Evolutionary conservation across 2,888 invertebrate genomes (phyloP), one percentile per base, ranked within the genome.

Genomic region (Drosophila anomalata): DNA sequence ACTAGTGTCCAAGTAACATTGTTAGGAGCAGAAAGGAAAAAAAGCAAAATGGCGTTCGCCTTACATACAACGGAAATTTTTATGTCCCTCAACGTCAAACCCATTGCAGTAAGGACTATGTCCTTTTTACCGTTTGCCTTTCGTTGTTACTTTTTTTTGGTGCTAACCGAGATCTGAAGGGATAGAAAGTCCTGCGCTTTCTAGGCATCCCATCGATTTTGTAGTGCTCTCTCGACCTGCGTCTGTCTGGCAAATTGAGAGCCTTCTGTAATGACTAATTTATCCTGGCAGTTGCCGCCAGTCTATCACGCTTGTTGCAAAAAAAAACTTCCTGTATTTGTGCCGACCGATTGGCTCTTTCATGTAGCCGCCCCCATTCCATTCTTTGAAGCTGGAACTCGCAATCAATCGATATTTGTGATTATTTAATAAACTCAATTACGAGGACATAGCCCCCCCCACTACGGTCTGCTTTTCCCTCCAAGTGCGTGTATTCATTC

Each of bases 41-140:
- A 29, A 50, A 59, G 58, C 76, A 74, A 67, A 62, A 78, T 66
- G 75, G 70, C 75, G 75, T 77, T 51, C 62, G 47, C 63, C 48
- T 53, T 58, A 62, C 52, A 60, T 70, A 59, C 51, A 71, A 88
- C 78, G 81, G 85, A 83, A 87, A 83, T 89, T 88, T 88, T 76
- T 81, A 89, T 83, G 89, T 89, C 80, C 87, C 78, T 83, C 79
- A 84, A 77, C 87, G 76, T 78, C 80, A 79, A 79, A 79, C 83
- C 76, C 72, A 86, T 86, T 86, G 83, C 78, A 87, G 52, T 48
- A 31, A 63, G 51, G 58, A 50, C 69, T 52, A 47, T 69, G 70
- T 68, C 59, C 67, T 52, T 69, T 56, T 66, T 51, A 39, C 42
- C 42, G 47, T 42, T 58, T 47, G 47, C 24, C 33, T 14, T 36